A percentile compares a stretch with the other conserved stretches of the same genome.
phyloP scores from a whole-genome alignment of 2,888 invertebrate species.

The Parnassius mnemosyne region DNA sequence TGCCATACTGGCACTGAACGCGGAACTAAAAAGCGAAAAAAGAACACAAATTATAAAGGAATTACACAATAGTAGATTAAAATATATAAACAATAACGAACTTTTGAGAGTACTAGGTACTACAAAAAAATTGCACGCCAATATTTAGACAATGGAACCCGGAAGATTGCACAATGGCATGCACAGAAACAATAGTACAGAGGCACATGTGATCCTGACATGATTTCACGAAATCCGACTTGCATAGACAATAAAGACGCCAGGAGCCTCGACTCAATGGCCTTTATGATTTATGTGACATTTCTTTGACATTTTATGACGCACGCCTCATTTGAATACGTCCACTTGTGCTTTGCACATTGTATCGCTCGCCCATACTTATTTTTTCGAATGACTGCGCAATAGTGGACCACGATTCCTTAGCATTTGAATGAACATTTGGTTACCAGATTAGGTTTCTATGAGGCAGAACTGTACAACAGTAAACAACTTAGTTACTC shows the following conservation, averaged over 20 bases:
- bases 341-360: constrained; percentile 75
- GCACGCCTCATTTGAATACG: constrained; percentile 75
- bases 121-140: constrained; percentile 63
- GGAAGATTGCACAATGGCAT: constrained; percentile 71
- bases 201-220: constrained; percentile 79
- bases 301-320: constrained; percentile 75
- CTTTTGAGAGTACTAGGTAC: constrained; percentile 27
- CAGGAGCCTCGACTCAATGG: constrained; percentile 62
- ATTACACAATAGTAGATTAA: constrained; percentile 26
- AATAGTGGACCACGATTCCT: constrained; percentile 50
- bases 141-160: constrained; percentile 60
- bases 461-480: constrained; percentile 58
- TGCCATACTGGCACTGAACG: constrained; percentile 1
- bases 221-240: constrained; percentile 63
- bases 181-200: constrained; percentile 50
- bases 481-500: constrained; percentile 62
- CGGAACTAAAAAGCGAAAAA: constrained; percentile 7
- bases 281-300: constrained; percentile 76
- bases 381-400: constrained; percentile 62
- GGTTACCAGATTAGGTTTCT: constrained; percentile 77
- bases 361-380: constrained; percentile 60
- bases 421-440: constrained; percentile 77
- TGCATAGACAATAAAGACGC: constrained; percentile 54
- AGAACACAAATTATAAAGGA: constrained; percentile 4
- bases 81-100: constrained; percentile 44